Conservation (phyloP, 2,888 invertebrate species). For the Ectemnius continuus region DNA sequence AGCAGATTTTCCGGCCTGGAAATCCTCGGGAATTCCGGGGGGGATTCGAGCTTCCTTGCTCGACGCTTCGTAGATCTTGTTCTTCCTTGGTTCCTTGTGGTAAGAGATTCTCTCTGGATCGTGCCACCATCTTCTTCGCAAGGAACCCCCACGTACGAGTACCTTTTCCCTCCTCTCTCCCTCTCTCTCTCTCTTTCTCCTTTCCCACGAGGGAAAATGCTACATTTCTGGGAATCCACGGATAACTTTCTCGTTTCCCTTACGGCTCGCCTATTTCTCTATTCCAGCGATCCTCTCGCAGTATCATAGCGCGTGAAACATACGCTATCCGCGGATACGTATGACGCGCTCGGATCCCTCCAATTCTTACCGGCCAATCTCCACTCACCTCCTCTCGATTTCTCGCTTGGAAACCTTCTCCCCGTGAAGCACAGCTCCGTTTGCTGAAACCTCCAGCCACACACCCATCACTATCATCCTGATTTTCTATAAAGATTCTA, state of each 20-base stretch:
- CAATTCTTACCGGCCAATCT: conserved; percentile 12
- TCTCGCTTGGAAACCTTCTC: no score
- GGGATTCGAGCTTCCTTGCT: conserved; percentile 11
- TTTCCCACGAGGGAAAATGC: conserved; percentile 23
- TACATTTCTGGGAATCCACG: conserved; percentile 52
- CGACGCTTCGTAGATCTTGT: conserved; percentile 19
- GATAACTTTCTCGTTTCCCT: conserved; percentile 52
- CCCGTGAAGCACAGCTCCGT: background rate
- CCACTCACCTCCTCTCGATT: background rate
- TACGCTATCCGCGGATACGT: conserved; percentile 9
- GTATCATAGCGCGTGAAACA: conserved; percentile 32
- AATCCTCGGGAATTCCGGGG: background rate
- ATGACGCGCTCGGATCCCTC: conserved; percentile 24
- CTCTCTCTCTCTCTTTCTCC: background rate
- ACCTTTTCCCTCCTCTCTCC: background rate
- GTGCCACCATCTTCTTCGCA: background rate
- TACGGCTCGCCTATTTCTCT: conserved; percentile 49
- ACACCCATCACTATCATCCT: background rate
- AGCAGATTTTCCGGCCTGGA: background rate
- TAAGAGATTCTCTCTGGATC: background rate
- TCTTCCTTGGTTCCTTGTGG: conserved; percentile 6
- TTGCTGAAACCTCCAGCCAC: conserved; percentile 7
- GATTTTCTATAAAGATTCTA: background rate
- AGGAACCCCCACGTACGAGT: background rate
- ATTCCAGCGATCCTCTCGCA: conserved; percentile 36